Evolutionary conservation across 2,113 vertebrate species (phyloP).

Genomic region (Acanthochromis polyacanthus): DNA sequence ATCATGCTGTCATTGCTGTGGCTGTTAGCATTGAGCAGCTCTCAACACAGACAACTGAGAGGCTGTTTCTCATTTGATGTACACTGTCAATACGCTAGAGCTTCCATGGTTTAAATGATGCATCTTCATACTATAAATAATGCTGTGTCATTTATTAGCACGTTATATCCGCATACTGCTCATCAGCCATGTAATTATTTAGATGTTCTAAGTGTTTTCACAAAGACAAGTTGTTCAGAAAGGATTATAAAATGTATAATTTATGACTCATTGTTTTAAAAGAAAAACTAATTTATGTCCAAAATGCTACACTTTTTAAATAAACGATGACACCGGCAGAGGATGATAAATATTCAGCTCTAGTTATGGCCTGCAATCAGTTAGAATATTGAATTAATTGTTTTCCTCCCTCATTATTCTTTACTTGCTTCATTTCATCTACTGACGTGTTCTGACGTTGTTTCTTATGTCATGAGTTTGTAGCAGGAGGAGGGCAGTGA

Average conservation of each 20-base stretch:
- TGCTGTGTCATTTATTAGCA: not conserved
- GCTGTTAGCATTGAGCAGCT: slow-evolving; percentile 37
- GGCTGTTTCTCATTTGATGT: slow-evolving; percentile 23
- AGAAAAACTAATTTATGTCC: not conserved
- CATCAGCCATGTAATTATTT: not conserved
- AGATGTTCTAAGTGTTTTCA: not conserved
- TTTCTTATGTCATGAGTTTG: no score
- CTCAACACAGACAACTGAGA: not conserved
- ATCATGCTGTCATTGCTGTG: slow-evolving; percentile 14
- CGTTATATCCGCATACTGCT: not conserved
- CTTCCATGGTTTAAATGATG: not conserved
- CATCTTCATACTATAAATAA: not conserved
- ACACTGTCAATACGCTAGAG: not conserved
- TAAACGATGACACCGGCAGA: not conserved
- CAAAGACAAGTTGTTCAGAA: no score
- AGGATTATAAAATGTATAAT: not conserved
- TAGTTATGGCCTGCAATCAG: not conserved
- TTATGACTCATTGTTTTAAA: not conserved
- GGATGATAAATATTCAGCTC: not conserved
- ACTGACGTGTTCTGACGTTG: not conserved
- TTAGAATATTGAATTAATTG: not conserved
- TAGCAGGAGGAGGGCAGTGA: no score
- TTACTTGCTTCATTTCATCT: not conserved
- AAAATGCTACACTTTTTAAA: not conserved
- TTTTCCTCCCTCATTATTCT: not conserved